These are phyloP conservation scores for Pseudomyrmex concolor DNA, from an alignment of 1,140 invertebrate genomes.

Conservation along the genomic window DNA sequence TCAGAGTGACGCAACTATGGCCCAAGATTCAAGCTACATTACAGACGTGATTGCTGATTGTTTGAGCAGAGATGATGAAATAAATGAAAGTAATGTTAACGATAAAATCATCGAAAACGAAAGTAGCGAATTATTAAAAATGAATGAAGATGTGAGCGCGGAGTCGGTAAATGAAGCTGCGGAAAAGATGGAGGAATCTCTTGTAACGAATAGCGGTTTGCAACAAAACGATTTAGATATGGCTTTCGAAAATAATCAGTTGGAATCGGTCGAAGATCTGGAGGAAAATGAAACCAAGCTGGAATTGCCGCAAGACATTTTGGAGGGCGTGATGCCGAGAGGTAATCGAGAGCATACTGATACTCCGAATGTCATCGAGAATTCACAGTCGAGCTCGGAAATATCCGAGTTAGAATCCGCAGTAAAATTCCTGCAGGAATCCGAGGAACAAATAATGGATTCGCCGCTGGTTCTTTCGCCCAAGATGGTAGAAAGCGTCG, in stretches of 20 bases:
- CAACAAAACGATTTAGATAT: conserved; percentile 63
- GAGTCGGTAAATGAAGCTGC: conserved; percentile 19
- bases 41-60: conserved; percentile 62
- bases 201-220: conserved; percentile 24
- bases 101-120: conserved; percentile 36
- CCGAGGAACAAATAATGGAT: conserved; percentile 79
- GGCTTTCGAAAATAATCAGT: conserved; percentile 58
- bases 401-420: conserved; percentile 82
- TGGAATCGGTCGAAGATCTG: conserved; percentile 61
- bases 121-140: conserved; percentile 18
- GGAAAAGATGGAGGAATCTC: conserved; percentile 47
- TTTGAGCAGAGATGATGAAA: conserved; percentile 44
- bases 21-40: conserved; percentile 57
- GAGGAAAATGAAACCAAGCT: conserved; percentile 64
- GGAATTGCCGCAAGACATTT: conserved; percentile 51
- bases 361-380: conserved; percentile 51
- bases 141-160: conserved; percentile 30
- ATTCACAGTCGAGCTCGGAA: conserved; percentile 70
- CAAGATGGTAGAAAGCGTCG: conserved; percentile 71
- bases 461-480: conserved; percentile 69
- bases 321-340: conserved; percentile 11
- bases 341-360: conserved; percentile 43
- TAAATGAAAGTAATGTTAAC: conserved; percentile 14
- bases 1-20: conserved; percentile 26
- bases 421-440: conserved; percentile 82